Evolutionary conservation across 1,140 invertebrate species (phyloP), one percentile per base, ranked within the genome.

Genomic region (Megalonaias nervosa): DNA sequence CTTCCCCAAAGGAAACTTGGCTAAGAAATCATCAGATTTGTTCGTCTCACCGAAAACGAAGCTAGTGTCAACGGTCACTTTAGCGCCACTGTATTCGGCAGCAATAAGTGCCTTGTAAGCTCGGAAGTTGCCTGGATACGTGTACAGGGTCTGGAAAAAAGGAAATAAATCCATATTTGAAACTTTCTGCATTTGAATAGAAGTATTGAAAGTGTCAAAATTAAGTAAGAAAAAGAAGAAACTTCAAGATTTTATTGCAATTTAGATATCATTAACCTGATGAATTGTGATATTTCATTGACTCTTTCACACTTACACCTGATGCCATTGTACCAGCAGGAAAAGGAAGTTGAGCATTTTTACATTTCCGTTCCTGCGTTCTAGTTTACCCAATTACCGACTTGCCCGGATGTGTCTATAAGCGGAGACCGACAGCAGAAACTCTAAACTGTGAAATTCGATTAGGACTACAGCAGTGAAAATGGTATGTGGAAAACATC

Each of bases 41-140:
- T 99, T 99, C 62, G 97, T 97, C 90, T 97, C 95, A 59, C 97
- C 97, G 89, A 98, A 97, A 74, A 96, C 94, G 89, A 99, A 99
- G 87, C 94, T 94, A 71, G 94, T 93, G 15, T 85, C 85, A 68
- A 98, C 93, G 92, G 95, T 95, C 81, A 99, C 93, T 86, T 96
- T 94, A 78, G 94, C 94, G 83, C 97, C 96, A 82, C 97, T 97
- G 92, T 96, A 99, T 91, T 98, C 93, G 89, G 97, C 97, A 84
- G 98, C 97, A 89, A 99, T 97, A 85, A 98, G 94, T 85, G 94
- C 96, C 92, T 99, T 99, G 74, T 91, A 92, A 48, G 91, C 96
- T 89, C 97, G 94, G 93, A 97, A 98, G 93, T 98, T 98, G 91
- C 97, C 95, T 82, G 96, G 95, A 93, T 97, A 98, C 87, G 97